A percentile compares a stretch with the other conserved stretches of the same genome.
phyloP scores from a whole-genome alignment of 2,888 invertebrate genomes.

The Cylindroiulus punctatus region DNA sequence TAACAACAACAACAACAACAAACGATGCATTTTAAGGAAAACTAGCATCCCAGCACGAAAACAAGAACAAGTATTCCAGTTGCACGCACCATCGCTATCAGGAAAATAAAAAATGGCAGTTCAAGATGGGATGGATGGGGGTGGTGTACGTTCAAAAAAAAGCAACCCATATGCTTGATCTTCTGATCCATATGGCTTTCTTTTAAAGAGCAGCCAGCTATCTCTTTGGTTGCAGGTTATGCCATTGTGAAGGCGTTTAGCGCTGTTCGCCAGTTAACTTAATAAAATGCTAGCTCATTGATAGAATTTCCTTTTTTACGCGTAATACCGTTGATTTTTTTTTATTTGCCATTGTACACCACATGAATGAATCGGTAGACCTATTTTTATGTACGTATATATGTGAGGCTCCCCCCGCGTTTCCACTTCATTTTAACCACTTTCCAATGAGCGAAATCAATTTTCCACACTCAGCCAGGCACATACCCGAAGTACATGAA shows the following conservation, averaged over 20 bases:
- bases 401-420: not conserved
- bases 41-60: not conserved
- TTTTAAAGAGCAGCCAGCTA: not conserved
- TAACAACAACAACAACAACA: not conserved
- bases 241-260: conserved; percentile 26
- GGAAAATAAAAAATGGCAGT: not conserved
- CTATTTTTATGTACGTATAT: conserved; percentile 7
- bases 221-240: not conserved
- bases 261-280: conserved; percentile 37
- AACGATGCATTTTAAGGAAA: not conserved
- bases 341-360: conserved; percentile 16
- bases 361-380: conserved; percentile 26
- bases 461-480: conserved; percentile 50
- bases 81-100: not conserved
- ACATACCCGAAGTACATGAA: conserved; percentile 47
- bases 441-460: conserved; percentile 47
- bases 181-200: conserved; percentile 20
- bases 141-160: not conserved
- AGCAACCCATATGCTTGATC: not conserved
- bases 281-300: conserved; percentile 38
- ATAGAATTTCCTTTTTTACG: conserved; percentile 38
- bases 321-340: not conserved
- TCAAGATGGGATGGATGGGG: not conserved
- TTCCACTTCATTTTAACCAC: conserved; percentile 42
- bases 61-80: not conserved